Base-by-base conservation (phyloP, 2,797 vertebrate genomes). In the Falco concolor region DNA sequence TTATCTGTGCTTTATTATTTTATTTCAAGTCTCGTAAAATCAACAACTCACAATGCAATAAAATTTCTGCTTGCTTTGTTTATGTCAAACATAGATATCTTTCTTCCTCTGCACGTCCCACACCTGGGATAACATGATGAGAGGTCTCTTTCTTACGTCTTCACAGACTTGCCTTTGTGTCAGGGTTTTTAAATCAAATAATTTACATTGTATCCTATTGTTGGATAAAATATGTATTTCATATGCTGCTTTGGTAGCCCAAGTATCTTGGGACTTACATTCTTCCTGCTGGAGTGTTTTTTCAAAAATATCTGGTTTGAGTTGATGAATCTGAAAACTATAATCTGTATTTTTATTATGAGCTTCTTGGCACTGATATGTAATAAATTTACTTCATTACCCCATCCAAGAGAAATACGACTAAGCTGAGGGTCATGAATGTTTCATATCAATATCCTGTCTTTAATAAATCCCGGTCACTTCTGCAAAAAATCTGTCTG, bases 251-350 rank as follows among this genome's bases (percentile, higher is more conserved):
- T 93, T 83, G 45, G 53, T 91, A 89, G 69, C 78, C 45, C 67
- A 78, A 86, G 61, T 85, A 42, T 92, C 84, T 91, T 93, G 65
- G 89, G 79, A 88, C 67, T 92, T 82, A 67, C 45, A 86, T 90
- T 94, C 92, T 97, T 96, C 86, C 90, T 88, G 79, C 81, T 54
- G 73, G 67, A 89, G 67, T 87, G 76, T 90, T 96, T 95, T 79
- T 94, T 84, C 86, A 94, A 69, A 95, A 96, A 69, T 95, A 93
- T 96, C 93, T 97, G 90, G 86, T 82, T 96, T 95, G 89, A 94
- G 84, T 73, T 94, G 91, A 96, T 87, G 88, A 90, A 96, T 91
- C 74, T 94, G 95, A 95, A 80, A 73, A 94, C 94, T 94, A 74
- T 86, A 89, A 95, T 97, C 96, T 94, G 57, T 63, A 73, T 92